These are phyloP conservation scores for Cinclus mexicanus DNA, from an alignment of 2,113 vertebrate genomes.

Conservation along the genomic window DNA sequence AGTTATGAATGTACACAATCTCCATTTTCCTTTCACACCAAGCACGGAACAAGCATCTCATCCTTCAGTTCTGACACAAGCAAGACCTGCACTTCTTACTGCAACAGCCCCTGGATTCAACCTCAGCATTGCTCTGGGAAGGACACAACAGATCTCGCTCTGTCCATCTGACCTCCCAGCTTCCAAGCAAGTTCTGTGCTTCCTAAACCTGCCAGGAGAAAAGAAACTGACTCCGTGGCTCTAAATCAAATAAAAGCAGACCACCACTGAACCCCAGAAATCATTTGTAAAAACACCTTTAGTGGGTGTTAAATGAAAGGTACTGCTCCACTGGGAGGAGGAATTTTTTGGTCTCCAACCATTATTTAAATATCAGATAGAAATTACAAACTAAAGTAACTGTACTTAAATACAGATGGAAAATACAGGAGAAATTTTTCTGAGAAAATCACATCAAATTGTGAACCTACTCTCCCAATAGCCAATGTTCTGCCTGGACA, in stretches of 20 bases:
- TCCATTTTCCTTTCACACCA: background rate
- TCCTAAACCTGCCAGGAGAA: background rate
- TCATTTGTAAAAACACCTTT: background rate
- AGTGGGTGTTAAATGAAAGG: background rate
- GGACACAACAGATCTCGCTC: background rate
- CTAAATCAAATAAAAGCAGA: background rate
- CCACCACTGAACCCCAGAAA: background rate
- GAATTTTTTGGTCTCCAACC: constrained; percentile 16
- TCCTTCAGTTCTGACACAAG: background rate
- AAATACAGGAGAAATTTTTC: background rate
- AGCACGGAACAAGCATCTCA: background rate
- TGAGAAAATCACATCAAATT: background rate
- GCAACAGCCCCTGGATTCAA: background rate
- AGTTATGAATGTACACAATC: background rate
- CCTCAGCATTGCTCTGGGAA: background rate
- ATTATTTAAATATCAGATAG: constrained; percentile 16
- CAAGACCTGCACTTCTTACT: background rate
- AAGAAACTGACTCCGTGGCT: background rate
- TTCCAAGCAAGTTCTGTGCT: background rate
- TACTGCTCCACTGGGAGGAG: background rate
- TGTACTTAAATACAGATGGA: background rate
- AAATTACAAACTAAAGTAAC: constrained; percentile 54
- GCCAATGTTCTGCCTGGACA: background rate
- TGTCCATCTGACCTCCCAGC: background rate
- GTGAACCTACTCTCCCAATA: background rate